Conservation (phyloP, 2,888 invertebrate species). For the Oscheius sp. region DNA sequence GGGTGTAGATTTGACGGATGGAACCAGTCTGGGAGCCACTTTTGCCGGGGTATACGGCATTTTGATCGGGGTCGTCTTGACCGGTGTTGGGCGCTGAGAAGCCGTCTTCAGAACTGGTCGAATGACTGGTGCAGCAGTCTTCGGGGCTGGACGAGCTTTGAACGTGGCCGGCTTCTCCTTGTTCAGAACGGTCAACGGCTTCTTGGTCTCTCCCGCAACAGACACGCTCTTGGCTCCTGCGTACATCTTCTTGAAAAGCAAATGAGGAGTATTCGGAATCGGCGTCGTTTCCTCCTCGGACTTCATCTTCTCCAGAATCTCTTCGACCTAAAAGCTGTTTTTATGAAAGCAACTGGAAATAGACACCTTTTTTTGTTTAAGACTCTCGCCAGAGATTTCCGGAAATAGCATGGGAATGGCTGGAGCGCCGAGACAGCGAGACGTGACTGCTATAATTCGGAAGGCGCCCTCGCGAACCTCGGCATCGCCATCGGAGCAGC, state of each 20-base stretch:
- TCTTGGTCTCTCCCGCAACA: too few species aligned
- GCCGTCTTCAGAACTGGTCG: not conserved
- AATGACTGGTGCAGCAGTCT: too few species aligned
- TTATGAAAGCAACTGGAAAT: not conserved
- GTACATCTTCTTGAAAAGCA: not conserved
- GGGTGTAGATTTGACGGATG: not conserved
- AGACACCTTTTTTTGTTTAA: constrained; percentile 87
- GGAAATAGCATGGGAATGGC: constrained; percentile 85
- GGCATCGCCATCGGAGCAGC: constrained; percentile 37
- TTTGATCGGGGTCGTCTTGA: not conserved
- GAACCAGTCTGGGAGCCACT: too few species aligned
- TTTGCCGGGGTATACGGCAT: not conserved
- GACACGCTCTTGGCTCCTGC: not conserved
- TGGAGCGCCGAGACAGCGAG: constrained; percentile 92
- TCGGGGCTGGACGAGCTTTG: too few species aligned
- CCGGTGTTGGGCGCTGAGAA: not conserved
- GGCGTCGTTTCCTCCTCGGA: not conserved
- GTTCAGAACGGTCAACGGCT: too few species aligned
- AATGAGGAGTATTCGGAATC: not conserved
- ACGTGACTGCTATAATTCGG: constrained; percentile 86
- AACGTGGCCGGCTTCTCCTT: too few species aligned
- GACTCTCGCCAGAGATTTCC: constrained; percentile 83
- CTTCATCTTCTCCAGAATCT: not conserved
- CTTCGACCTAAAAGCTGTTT: not conserved
- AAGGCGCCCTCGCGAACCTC: constrained; percentile 49